Percentiles rank a stretch among this genome's conserved stretches.
These are phyloP conservation scores for Psilanteris sp. DNA, from an alignment of 1,140 invertebrate species.

Conservation along the genomic window DNA sequence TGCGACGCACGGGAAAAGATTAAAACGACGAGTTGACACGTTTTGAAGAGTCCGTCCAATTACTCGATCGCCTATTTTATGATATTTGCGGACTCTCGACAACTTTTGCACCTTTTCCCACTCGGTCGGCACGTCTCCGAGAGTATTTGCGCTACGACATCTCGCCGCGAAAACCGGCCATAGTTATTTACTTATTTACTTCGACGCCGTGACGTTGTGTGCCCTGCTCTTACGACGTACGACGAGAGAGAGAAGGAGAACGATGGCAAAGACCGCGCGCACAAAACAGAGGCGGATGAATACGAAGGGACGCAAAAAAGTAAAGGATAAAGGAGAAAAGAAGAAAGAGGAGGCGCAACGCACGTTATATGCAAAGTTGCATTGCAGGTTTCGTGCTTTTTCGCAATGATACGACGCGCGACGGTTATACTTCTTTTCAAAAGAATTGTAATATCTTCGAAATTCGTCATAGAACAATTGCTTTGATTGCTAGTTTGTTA, in stretches of 20 bases:
- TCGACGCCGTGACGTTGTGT: slow-evolving; percentile 63
- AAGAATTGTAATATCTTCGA: slow-evolving; percentile 14
- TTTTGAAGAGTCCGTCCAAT: slow-evolving; percentile 52
- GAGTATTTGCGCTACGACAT: slow-evolving; percentile 75
- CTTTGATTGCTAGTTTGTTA: too few species aligned
- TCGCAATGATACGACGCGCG: slow-evolving; percentile 14
- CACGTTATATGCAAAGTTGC: slow-evolving; percentile 56
- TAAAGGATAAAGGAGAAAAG: slow-evolving; percentile 15
- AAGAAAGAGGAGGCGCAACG: slow-evolving; percentile 27
- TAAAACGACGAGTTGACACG: slow-evolving; percentile 21
- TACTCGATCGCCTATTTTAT: slow-evolving; percentile 59
- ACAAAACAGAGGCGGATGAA: neutral
- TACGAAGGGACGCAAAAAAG: slow-evolving; percentile 4
- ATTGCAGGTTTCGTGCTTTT: slow-evolving; percentile 44
- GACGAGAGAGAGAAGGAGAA: slow-evolving; percentile 17
- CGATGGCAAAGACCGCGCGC: slow-evolving; percentile 15
- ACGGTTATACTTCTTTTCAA: slow-evolving; percentile 46
- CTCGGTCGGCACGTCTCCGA: slow-evolving; percentile 38
- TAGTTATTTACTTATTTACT: slow-evolving; percentile 76
- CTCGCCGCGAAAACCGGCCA: slow-evolving; percentile 69
- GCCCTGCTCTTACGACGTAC: slow-evolving; percentile 38
- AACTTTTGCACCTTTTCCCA: slow-evolving; percentile 71
- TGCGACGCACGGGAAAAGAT: slow-evolving; percentile 13
- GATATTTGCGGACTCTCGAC: slow-evolving; percentile 71
- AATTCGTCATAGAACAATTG: too few species aligned